Percentiles rank a stretch among this genome's conserved stretches.
Conservation (phyloP, 2,888 invertebrate genomes). For the Diloba caeruleocephala region DNA sequence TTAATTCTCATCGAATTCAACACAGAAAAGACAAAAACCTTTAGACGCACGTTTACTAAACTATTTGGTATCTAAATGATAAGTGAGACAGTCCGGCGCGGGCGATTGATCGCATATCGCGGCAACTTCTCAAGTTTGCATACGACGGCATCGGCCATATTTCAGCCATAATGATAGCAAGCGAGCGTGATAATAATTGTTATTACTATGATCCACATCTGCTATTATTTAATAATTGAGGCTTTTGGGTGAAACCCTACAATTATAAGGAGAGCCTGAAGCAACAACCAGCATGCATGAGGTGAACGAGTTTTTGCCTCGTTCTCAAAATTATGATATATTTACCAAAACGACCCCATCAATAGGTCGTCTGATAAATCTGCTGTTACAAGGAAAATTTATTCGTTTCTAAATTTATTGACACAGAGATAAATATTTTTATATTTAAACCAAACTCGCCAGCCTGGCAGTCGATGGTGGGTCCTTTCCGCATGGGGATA, state of each 20-base stretch:
- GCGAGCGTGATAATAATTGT: slow-evolving; percentile 89
- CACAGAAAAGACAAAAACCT: slow-evolving; percentile 10
- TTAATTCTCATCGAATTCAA: slow-evolving; percentile 7
- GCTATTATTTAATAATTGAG: slow-evolving; percentile 89
- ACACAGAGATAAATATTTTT: slow-evolving; percentile 30
- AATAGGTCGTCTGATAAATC: slow-evolving; percentile 62
- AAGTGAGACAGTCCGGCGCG: slow-evolving; percentile 55
- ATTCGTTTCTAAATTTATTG: slow-evolving; percentile 40
- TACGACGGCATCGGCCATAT: slow-evolving; percentile 82
- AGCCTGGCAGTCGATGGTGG: too few relatives aligned
- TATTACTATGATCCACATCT: slow-evolving; percentile 89
- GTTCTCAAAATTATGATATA: slow-evolving; percentile 82
- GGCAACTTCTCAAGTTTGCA: slow-evolving; percentile 81
- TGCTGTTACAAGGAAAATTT: slow-evolving; percentile 47
- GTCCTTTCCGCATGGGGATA: too few relatives aligned
- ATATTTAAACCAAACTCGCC: slow-evolving; percentile 17
- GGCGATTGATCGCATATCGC: slow-evolving; percentile 48
- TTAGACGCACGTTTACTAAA: slow-evolving; percentile 26
- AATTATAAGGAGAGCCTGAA: slow-evolving; percentile 88
- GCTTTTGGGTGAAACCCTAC: slow-evolving; percentile 88
- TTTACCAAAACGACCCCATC: slow-evolving; percentile 71
- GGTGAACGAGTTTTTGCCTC: slow-evolving; percentile 80
- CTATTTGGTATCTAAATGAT: slow-evolving; percentile 45
- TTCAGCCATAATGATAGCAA: slow-evolving; percentile 86
- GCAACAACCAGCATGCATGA: slow-evolving; percentile 83